Conservation (phyloP, 2,888 invertebrate genomes). For the Isotomurus palustris region DNA sequence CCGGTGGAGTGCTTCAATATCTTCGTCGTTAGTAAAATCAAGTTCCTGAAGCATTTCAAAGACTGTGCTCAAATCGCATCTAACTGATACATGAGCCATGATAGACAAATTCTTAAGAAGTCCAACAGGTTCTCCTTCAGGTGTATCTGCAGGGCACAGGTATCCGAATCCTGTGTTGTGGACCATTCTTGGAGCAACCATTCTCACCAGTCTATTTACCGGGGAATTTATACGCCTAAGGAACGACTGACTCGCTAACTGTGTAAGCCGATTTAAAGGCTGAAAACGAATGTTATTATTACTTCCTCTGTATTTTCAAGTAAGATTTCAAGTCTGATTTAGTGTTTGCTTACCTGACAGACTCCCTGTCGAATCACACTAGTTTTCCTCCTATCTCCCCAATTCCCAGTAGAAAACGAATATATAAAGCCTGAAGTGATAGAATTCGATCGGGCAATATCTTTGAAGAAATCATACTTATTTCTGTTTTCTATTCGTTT, state of each 20-base stretch:
- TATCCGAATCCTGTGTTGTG: conserved; percentile 62
- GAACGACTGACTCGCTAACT: conserved; percentile 59
- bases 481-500: conserved; percentile 59
- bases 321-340: conserved; percentile 5
- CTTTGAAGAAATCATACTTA: conserved; percentile 58
- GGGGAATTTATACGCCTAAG: conserved; percentile 59
- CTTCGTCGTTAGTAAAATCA: no score
- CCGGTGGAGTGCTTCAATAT: no score
- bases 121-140: conserved; percentile 53
- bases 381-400: conserved; percentile 62
- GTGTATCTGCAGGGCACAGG: conserved; percentile 61
- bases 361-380: conserved; percentile 59
- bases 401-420: conserved; percentile 61
- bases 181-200: conserved; percentile 60
- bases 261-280: conserved; percentile 60
- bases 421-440: conserved; percentile 59
- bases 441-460: conserved; percentile 54
- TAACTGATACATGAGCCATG: conserved; percentile 61
- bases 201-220: conserved; percentile 59
- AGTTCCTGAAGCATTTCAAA: conserved; percentile 61
- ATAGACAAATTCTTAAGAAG: conserved; percentile 60
- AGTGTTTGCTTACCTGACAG: conserved; percentile 56
- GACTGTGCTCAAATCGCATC: conserved; percentile 53
- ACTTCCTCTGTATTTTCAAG: no score
- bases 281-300: no score